Evolutionary conservation across 2,113 vertebrate species (phyloP).

Genomic region (Montifringilla adamsi): DNA sequence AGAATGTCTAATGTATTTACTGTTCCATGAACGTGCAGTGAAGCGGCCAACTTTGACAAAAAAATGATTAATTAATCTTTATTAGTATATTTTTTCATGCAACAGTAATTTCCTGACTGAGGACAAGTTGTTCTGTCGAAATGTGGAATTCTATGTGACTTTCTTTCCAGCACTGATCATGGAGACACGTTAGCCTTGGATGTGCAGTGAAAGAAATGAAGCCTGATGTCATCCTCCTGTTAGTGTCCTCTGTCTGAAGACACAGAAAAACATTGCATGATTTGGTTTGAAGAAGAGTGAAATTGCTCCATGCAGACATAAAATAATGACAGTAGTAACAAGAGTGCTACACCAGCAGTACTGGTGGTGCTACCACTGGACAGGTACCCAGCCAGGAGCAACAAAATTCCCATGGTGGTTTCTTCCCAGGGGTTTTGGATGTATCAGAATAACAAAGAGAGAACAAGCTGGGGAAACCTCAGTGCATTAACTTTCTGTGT

Average conservation of each 20-base stretch:
- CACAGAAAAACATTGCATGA: background rate
- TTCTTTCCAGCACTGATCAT: background rate
- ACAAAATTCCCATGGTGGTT: background rate
- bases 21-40: background rate
- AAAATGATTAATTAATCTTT: background rate
- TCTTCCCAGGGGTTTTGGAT: background rate
- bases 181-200: rapidly evolving
- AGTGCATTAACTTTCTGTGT: background rate
- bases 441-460: background rate
- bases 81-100: background rate
- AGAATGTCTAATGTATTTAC: conserved; percentile 8
- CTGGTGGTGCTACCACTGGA: background rate
- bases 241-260: background rate
- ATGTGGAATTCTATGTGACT: background rate
- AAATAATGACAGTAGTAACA: background rate
- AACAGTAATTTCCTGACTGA: background rate
- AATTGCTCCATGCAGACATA: background rate
- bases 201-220: background rate
- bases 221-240: background rate
- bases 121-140: background rate
- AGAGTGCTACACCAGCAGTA: background rate
- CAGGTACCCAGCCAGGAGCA: background rate
- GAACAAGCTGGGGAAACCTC: background rate
- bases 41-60: background rate
- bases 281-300: background rate